These are phyloP conservation scores for Cynaeus angustus DNA, from an alignment of 2,888 invertebrate genomes.

Conservation along the genomic window DNA sequence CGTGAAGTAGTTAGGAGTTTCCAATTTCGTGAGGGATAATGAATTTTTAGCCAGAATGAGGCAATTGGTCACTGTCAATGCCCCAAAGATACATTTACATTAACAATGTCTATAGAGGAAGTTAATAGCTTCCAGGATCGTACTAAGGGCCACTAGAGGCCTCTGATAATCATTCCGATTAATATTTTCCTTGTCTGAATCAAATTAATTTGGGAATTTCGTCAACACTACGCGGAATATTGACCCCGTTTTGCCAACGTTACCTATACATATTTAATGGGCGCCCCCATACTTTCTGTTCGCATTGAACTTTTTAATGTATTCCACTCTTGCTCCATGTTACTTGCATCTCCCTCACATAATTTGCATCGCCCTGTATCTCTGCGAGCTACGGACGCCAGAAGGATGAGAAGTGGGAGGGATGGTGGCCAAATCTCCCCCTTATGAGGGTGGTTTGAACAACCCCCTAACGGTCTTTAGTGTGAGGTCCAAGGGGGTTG, in stretches of 20 bases:
- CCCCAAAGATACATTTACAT: conserved; percentile 68
- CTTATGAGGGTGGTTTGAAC: conserved; percentile 60
- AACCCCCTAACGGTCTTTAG: conserved; percentile 62
- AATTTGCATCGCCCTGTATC: conserved; percentile 57
- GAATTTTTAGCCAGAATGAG: conserved; percentile 67
- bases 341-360: conserved; percentile 56
- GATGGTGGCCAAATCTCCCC: conserved; percentile 55
- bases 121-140: conserved; percentile 62
- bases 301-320: conserved; percentile 60
- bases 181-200: conserved; percentile 35
- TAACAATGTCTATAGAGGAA: conserved; percentile 67
- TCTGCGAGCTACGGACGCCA: conserved; percentile 50
- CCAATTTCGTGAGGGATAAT: conserved; percentile 66
- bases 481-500: conserved; percentile 67
- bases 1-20: conserved; percentile 65
- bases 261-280: conserved; percentile 62
- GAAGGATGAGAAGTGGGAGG: conserved; percentile 64
- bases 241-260: conserved; percentile 60
- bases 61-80: conserved; percentile 68
- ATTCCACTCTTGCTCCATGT: conserved; percentile 58
- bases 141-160: conserved; percentile 22
- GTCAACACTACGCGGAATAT: conserved; percentile 53
- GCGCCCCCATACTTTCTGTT: conserved; percentile 55
- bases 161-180: conserved; percentile 33
- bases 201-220: conserved; percentile 46